Conservation (phyloP, 1,140 invertebrate genomes). For the Drosophila simulans region DNA sequence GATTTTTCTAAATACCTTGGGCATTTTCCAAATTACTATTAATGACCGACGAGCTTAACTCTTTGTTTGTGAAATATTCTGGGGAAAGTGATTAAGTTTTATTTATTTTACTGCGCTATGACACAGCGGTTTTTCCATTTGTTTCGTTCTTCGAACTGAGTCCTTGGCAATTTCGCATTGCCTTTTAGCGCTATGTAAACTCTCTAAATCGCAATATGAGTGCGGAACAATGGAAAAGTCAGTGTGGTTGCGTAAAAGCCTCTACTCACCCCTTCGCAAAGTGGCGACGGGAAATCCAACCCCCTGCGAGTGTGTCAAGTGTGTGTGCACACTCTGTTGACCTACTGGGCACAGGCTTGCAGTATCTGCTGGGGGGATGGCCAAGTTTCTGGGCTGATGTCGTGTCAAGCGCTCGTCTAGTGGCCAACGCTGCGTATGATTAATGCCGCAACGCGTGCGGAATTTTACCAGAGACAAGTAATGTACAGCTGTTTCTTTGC, state of each 20-base stretch:
- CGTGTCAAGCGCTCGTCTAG: background rate
- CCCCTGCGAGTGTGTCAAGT: slow-evolving; percentile 54
- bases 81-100: slow-evolving; percentile 1
- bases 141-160: background rate
- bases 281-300: background rate
- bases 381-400: slow-evolving; percentile 7
- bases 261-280: background rate
- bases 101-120: slow-evolving; percentile 2
- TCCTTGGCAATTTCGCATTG: slow-evolving; percentile 19
- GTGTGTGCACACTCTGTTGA: slow-evolving; percentile 56
- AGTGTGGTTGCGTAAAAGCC: slow-evolving; percentile 23
- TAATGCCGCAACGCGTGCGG: slow-evolving; percentile 55
- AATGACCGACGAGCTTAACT: background rate
- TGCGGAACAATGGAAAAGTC: slow-evolving; percentile 15
- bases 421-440: slow-evolving; percentile 58
- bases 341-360: slow-evolving; percentile 26
- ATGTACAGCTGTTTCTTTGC: slow-evolving; percentile 45
- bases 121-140: slow-evolving; percentile 10
- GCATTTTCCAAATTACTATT: background rate
- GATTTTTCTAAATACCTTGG: background rate
- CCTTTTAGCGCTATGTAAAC: slow-evolving; percentile 16
- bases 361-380: slow-evolving; percentile 4
- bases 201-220: slow-evolving; percentile 23
- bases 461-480: slow-evolving; percentile 43
- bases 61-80: background rate